Base-by-base conservation (phyloP, 2,113 vertebrate genomes). In the Thalassarche chlororhynchos region DNA sequence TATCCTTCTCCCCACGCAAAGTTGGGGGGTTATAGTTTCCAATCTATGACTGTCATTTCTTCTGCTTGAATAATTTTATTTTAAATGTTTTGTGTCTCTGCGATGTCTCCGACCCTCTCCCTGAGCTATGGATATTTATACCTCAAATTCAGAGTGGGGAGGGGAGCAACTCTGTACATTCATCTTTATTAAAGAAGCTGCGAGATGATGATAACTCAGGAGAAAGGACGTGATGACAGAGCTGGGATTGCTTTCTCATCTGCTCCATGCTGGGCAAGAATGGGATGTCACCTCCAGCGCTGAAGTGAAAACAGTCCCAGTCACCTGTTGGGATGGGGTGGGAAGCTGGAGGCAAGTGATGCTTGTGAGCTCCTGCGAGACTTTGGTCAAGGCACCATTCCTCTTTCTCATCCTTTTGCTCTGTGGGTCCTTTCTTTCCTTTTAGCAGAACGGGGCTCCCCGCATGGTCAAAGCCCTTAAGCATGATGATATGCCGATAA, bases 191-290 rank as follows among this genome's bases (percentile, higher is more conserved):
- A 70, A 81, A 7, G 26, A 83, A 40, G 32, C 24, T 61, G n/a
- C 1, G 6, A 66, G 75, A 18, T 84, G 32, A 6, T 14, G 26
- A 68, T 74, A 94, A 72, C 72, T 95, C 86, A 60, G 49, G 23
- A 40, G 71, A 91, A 90, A 76, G 42, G 79, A 14, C 12, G 12
- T 55, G 54, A 65, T 64, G 76, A 66, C 79, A 93, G 80, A 93
- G 74, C 82, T 87, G 44, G 58, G 72, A 89, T 94, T 97, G 72
- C 87, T 94, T 47, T 32, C 57, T 66, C 44, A 52, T 46, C 38
- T 81, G 57, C 38, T 58, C n/a, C 9, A 8, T 15, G 16, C 44
- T 74, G 58, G 49, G 11, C 21, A 24, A 75, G 32, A 34, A 34
- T 28, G 32, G 38, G 24, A 68, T 71, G 42, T 72, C 38, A 44